Conservation (phyloP, 2,888 invertebrate genomes). For the Melieria crassipennis region DNA sequence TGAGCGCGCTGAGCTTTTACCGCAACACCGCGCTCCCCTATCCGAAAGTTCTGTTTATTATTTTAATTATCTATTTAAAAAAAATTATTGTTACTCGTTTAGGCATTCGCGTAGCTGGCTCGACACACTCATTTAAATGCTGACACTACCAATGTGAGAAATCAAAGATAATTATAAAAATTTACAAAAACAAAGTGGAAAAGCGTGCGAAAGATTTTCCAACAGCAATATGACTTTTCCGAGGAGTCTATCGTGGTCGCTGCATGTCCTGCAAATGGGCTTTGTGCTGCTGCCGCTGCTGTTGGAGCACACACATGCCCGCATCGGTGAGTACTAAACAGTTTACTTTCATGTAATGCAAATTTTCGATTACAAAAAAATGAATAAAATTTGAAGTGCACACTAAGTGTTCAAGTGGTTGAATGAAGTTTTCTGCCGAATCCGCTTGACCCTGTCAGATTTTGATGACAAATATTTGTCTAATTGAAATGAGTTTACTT, state of each 20-base stretch:
- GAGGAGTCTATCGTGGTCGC: conserved; percentile 26
- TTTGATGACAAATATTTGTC: neutral
- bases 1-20: no score
- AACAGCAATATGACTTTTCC: conserved; percentile 36
- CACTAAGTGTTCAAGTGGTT: no score
- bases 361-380: neutral
- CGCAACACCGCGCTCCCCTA: no score
- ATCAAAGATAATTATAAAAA: neutral
- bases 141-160: neutral
- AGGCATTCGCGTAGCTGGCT: neutral
- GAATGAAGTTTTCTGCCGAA: no score
- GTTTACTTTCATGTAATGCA: conserved; percentile 3
- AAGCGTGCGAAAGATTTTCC: neutral
- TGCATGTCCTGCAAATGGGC: conserved; percentile 45
- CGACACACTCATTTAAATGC: conserved; percentile 3
- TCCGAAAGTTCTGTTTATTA: no score
- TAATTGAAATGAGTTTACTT: neutral
- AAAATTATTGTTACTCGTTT: neutral
- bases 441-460: no score
- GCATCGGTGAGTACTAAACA: conserved; percentile 60
- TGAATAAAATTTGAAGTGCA: no score
- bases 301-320: conserved; percentile 57
- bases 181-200: conserved; percentile 1
- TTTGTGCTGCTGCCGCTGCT: conserved; percentile 51
- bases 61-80: neutral